Percentiles rank a stretch among this genome's conserved stretches.
phyloP scores from a whole-genome alignment of 2,113 vertebrate genomes.

The Athene cunicularia region DNA sequence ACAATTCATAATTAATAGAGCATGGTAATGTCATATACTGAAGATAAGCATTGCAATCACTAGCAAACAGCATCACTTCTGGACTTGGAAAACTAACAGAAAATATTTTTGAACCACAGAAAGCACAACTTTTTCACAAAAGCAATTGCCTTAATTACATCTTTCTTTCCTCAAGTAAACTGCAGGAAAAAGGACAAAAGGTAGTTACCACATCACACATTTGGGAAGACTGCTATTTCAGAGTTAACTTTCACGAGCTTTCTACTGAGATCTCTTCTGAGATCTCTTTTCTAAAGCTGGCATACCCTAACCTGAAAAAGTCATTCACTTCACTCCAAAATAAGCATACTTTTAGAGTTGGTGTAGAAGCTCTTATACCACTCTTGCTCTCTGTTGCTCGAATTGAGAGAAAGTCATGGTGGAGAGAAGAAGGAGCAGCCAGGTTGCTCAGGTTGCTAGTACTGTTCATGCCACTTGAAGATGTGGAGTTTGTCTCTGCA shows the following conservation, averaged over 20 bases:
- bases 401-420: fast-evolving
- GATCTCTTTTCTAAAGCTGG: background rate
- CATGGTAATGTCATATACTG: background rate
- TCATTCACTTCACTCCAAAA: background rate
- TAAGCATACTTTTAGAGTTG: background rate
- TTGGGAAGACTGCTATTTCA: background rate
- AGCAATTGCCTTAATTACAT: background rate
- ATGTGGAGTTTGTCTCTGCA: background rate
- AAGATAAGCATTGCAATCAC: background rate
- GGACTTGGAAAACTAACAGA: background rate
- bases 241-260: background rate
- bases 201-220: background rate
- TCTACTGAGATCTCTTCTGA: background rate
- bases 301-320: background rate
- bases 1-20: background rate
- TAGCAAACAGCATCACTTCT: background rate
- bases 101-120: background rate
- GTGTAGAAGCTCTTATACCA: background rate
- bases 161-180: background rate
- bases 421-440: background rate
- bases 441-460: background rate
- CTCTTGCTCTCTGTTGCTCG: background rate
- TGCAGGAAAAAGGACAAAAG: background rate
- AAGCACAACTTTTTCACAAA: background rate
- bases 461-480: fast-evolving